phyloP scores from a whole-genome alignment of 2,797 vertebrate species.

The Diplodus puntazzo region DNA sequence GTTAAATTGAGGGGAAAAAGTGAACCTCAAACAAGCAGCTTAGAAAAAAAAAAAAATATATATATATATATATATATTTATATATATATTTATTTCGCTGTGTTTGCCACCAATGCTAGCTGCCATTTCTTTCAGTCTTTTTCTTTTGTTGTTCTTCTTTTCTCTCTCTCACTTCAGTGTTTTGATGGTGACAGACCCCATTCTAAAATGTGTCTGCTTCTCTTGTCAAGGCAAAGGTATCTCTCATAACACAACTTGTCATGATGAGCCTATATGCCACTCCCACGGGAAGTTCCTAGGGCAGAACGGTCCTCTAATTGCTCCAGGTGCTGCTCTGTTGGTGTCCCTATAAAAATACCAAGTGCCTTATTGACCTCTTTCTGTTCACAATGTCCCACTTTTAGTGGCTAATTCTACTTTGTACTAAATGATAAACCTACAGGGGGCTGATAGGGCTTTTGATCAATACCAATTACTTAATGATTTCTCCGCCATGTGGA shows the following conservation, averaged over 20 bases:
- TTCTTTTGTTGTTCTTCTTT: constrained; percentile 31
- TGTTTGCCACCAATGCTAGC: constrained; percentile 41
- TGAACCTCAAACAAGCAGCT: constrained; percentile 22
- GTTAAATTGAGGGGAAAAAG: constrained; percentile 66
- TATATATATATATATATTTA: neutral
- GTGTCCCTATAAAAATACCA: constrained; percentile 24
- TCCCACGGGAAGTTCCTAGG: neutral
- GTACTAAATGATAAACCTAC: constrained; percentile 32
- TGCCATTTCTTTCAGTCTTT: constrained; percentile 37
- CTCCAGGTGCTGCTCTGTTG: constrained; percentile 25
- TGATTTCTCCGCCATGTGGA: neutral
- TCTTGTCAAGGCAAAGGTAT: constrained; percentile 40
- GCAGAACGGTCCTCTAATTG: neutral
- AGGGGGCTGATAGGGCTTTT: constrained; percentile 26
- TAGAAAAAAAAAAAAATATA: constrained; percentile 3
- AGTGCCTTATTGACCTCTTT: constrained; percentile 22
- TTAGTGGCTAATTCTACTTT: constrained; percentile 20
- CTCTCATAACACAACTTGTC: neutral
- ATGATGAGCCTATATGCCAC: neutral
- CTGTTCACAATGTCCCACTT: constrained; percentile 12
- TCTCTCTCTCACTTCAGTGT: neutral
- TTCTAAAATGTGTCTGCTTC: constrained; percentile 20
- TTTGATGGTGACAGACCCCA: constrained; percentile 24
- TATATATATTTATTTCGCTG: constrained; percentile 29
- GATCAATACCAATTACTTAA: constrained; percentile 51